Evolutionary conservation across 1,140 invertebrate genomes (phyloP).

Genomic region (Carcinoscorpius rotundicauda): DNA sequence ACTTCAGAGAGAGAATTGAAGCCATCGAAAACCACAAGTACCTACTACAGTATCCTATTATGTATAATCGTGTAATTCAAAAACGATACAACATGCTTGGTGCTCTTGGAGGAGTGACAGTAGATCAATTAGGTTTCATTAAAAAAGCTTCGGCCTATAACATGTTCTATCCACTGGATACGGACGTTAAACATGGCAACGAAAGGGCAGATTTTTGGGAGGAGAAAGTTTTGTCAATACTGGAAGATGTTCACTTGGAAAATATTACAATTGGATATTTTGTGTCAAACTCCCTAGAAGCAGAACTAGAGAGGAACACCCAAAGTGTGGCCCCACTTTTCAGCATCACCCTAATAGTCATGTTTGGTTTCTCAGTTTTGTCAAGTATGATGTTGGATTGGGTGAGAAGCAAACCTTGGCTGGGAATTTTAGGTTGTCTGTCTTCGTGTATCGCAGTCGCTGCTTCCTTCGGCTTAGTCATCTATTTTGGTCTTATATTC

Average conservation of each 20-base stretch:
- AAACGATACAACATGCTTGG: constrained; percentile 71
- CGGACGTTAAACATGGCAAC: constrained; percentile 60
- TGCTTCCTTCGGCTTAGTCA: constrained; percentile 78
- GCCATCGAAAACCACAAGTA: constrained; percentile 51
- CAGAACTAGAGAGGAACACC: constrained; percentile 79
- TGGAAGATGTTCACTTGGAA: constrained; percentile 57
- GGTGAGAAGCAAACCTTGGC: constrained; percentile 76
- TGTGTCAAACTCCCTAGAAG: constrained; percentile 70
- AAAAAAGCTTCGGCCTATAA: constrained; percentile 65
- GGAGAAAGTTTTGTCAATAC: constrained; percentile 39
- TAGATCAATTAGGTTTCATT: constrained; percentile 55
- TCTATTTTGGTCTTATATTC: constrained; percentile 81
- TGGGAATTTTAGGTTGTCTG: constrained; percentile 79
- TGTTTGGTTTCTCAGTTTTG: constrained; percentile 59
- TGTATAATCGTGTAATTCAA: constrained; percentile 74
- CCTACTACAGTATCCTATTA: constrained; percentile 72
- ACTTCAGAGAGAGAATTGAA: constrained; percentile 46
- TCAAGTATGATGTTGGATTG: constrained; percentile 69
- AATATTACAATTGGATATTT: constrained; percentile 70
- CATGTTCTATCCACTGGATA: constrained; percentile 70
- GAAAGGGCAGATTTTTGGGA: constrained; percentile 60
- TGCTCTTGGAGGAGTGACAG: constrained; percentile 65
- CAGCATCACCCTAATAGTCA: constrained; percentile 68
- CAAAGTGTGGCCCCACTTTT: constrained; percentile 78
- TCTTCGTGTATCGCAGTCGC: constrained; percentile 78